A percentile compares a stretch with the other conserved stretches of the same genome.
Evolutionary conservation across 1,140 invertebrate genomes (phyloP).

Genomic region (Frieseomelitta varia): DNA sequence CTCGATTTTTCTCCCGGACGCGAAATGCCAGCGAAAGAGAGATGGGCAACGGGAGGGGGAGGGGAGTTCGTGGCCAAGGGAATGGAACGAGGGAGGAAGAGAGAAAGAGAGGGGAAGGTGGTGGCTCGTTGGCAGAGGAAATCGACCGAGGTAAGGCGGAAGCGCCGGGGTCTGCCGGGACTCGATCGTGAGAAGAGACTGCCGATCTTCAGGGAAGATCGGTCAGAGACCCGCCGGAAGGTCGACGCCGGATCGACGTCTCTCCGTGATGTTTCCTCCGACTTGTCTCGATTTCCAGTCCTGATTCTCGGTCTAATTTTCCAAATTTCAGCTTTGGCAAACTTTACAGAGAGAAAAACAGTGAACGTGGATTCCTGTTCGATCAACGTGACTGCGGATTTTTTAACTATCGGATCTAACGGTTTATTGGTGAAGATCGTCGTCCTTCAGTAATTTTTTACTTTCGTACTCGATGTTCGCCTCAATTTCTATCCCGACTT

Average conservation of each 20-base stretch:
- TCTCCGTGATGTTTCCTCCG: not conserved
- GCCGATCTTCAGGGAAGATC: constrained; percentile 30
- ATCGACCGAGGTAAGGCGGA: constrained; percentile 54
- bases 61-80: no score
- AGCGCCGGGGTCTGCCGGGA: constrained; percentile 24
- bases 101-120: not conserved
- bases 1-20: constrained; percentile 71
- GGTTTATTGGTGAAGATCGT: not conserved
- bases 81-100: not conserved
- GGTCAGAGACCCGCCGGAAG: constrained; percentile 41
- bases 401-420: not conserved
- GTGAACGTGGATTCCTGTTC: not conserved
- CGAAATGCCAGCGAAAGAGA: constrained; percentile 18
- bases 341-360: not conserved
- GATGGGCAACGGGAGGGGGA: no score
- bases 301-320: not conserved
- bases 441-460: no score
- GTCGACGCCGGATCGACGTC: constrained; percentile 1
- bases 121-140: constrained; percentile 1
- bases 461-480: no score
- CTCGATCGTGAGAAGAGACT: constrained; percentile 58
- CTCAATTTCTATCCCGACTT: no score
- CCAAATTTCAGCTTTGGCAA: not conserved
- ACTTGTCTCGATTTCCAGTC: not conserved
- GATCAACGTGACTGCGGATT: not conserved